A percentile compares a stretch with the other conserved stretches of the same genome.
These are phyloP conservation scores for Stenodema calcarata DNA, from an alignment of 2,888 invertebrate species.

Conservation along the genomic window DNA sequence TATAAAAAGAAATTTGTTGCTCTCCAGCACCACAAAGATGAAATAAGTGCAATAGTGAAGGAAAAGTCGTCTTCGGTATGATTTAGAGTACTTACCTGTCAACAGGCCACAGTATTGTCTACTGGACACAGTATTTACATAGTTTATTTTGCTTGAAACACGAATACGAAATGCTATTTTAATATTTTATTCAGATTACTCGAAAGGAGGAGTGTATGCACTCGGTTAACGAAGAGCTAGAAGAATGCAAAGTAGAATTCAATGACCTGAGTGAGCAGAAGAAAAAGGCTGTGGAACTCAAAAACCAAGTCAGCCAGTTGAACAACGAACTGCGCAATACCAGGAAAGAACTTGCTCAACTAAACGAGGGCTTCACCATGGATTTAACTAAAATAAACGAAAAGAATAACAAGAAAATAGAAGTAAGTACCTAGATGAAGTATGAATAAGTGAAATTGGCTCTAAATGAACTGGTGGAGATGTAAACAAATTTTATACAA, in stretches of 20 bases:
- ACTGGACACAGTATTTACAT: no score
- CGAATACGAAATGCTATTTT: no score
- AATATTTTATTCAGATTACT: neutral
- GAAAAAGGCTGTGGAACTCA: neutral
- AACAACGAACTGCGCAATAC: neutral
- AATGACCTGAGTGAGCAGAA: neutral
- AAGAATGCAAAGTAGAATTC: neutral
- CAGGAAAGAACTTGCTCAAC: neutral
- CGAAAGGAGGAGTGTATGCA: neutral
- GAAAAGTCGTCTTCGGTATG: neutral
- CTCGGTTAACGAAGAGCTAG: neutral
- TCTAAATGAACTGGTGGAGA: no score
- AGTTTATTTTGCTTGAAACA: no score
- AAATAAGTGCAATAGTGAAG: neutral
- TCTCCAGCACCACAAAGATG: neutral
- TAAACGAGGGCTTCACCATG: neutral
- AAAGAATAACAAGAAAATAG: neutral
- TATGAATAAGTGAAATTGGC: no score
- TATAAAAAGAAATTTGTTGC: neutral
- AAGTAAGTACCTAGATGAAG: neutral
- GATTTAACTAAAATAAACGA: neutral
- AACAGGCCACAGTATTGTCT: no score
- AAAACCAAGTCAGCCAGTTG: neutral
- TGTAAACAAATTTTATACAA: no score
- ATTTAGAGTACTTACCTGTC: no score